phyloP scores from a whole-genome alignment of 1,140 invertebrate genomes.

The Tetragnatha versicolor region DNA sequence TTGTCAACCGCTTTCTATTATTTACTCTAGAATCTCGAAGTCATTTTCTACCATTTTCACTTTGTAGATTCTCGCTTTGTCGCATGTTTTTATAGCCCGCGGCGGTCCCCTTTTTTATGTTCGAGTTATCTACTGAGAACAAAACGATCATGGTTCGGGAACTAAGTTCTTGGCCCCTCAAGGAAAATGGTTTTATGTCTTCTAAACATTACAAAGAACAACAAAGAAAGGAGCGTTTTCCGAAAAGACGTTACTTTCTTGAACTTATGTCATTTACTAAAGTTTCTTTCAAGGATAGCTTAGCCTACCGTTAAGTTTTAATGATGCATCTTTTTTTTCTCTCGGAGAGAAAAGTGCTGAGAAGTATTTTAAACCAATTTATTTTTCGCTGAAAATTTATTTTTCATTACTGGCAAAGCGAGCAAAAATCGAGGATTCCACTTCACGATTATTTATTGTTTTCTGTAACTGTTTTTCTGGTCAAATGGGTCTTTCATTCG shows the following conservation, averaged over 20 bases:
- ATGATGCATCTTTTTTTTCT: constrained; percentile 20
- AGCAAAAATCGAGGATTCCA: not conserved
- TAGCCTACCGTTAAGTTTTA: constrained; percentile 37
- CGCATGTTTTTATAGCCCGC: constrained; percentile 29
- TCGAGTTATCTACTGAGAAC: constrained; percentile 44
- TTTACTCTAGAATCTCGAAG: constrained; percentile 16
- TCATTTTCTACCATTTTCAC: constrained; percentile 39
- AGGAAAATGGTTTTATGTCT: constrained; percentile 46
- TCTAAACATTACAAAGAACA: constrained; percentile 45
- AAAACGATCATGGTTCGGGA: constrained; percentile 39
- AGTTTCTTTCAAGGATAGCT: constrained; percentile 37
- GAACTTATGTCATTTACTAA: constrained; percentile 46
- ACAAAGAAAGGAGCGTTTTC: constrained; percentile 40
- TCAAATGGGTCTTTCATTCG: no score
- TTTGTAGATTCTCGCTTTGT: constrained; percentile 38
- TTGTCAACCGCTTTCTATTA: constrained; percentile 37
- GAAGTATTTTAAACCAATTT: constrained; percentile 44
- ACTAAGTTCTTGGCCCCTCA: constrained; percentile 33
- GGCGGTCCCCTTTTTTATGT: constrained; percentile 33
- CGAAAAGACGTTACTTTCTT: constrained; percentile 48
- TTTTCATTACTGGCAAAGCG: not conserved
- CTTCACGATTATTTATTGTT: not conserved
- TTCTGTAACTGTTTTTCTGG: not conserved
- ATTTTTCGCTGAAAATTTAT: constrained; percentile 19
- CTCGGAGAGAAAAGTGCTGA: not conserved